Conservation (phyloP, 2,797 vertebrate genomes). For the Rhinichthys osculus region DNA sequence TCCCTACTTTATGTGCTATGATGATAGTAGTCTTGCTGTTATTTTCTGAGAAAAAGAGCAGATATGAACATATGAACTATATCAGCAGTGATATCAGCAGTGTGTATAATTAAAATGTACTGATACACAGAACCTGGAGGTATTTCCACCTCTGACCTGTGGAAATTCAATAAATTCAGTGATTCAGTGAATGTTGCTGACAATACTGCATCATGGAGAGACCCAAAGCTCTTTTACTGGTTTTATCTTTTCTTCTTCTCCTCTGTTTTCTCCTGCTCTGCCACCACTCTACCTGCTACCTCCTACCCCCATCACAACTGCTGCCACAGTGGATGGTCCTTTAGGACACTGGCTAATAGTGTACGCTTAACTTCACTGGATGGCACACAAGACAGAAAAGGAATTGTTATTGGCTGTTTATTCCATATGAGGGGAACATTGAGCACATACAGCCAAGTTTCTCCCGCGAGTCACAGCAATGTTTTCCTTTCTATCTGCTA, state of each 20-base stretch:
- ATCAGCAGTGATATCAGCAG: not conserved
- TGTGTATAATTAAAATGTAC: slow-evolving; percentile 78
- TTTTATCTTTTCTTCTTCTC: not conserved
- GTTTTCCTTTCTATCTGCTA: slow-evolving; percentile 42
- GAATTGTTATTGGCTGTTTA: slow-evolving; percentile 97
- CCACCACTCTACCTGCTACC: not conserved
- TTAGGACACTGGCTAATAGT: slow-evolving; percentile 93
- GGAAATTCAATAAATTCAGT: slow-evolving; percentile 92
- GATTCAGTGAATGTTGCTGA: slow-evolving; percentile 88
- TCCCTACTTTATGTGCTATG: slow-evolving; percentile 68
- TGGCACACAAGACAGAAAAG: slow-evolving; percentile 90
- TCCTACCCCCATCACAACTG: not conserved
- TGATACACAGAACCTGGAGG: slow-evolving; percentile 82
- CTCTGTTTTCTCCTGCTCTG: slow-evolving; percentile 6
- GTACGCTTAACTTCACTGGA: slow-evolving; percentile 92
- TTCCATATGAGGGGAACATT: slow-evolving; percentile 89
- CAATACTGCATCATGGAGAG: slow-evolving; percentile 86
- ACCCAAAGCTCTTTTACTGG: slow-evolving; percentile 35
- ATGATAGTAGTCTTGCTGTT: slow-evolving; percentile 64
- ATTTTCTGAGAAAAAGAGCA: not conserved
- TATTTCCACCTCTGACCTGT: slow-evolving; percentile 89
- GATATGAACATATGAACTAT: not conserved
- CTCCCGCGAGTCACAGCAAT: slow-evolving; percentile 61
- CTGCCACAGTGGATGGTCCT: slow-evolving; percentile 80
- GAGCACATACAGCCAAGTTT: slow-evolving; percentile 82